Evolutionary conservation across 2,113 vertebrate species (phyloP), one percentile per base, ranked within the genome.

Genomic region (Suncus etruscus): DNA sequence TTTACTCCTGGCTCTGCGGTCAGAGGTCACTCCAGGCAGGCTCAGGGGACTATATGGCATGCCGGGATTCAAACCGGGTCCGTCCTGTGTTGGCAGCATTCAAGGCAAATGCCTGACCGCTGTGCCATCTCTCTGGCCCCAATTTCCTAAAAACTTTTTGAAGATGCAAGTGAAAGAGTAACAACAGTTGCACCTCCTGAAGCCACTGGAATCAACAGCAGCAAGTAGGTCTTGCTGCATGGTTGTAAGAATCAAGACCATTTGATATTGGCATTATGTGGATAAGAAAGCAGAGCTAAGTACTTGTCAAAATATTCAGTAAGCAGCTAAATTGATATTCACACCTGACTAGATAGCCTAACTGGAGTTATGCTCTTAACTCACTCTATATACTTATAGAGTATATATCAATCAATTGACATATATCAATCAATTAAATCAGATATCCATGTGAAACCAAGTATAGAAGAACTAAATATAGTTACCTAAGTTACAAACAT

Each of bases 401-500:
- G n/a, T n/a, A n/a, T n/a, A n/a, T n/a, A n/a, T n/a, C n/a, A n/a
- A n/a, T n/a, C n/a, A n/a, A n/a, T n/a, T n/a, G n/a, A n/a, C n/a
- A n/a, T n/a, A n/a, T n/a, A n/a, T 78, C 76, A 12, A 70, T 51
- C 54, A 79, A 54, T 81, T 39, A 83, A 39, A 66, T 61, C 61
- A 86, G n/a, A 50, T 29, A 68, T 9, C 48, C 65, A 83, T 25
- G 9, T 88, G 45, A 95, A 86, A 54, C 54, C 39, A 39, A 39
- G 39, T n/a, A 92, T 11, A 86, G 32, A 91, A 89, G 39, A 12
- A 90, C 31, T 82, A 84, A 77, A 78, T 8, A 82, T 8, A 82
- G 18, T 54, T 88, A 89, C 32, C 39, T 39, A 54, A 80, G n/a
- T 82, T 92, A 50, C 84, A 95, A 81, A 83, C 24, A 88, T 47